Percentiles rank a stretch among this genome's conserved stretches.
Conservation (phyloP, 2,113 vertebrate genomes). For the Dascyllus trimaculatus region DNA sequence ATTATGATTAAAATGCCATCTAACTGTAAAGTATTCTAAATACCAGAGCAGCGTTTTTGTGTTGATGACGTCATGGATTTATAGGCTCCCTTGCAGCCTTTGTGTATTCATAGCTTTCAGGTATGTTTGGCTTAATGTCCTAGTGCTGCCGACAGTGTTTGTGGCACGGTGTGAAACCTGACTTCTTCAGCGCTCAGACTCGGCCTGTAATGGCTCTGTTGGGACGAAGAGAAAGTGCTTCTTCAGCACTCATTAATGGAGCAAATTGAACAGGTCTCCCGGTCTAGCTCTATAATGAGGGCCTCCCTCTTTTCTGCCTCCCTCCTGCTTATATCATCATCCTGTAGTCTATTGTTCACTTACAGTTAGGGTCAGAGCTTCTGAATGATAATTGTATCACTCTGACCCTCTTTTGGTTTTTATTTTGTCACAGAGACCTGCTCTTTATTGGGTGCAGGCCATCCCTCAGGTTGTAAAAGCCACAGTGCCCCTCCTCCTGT, state of each 20-base stretch:
- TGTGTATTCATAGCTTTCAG: conserved; percentile 73
- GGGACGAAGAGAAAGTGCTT: conserved; percentile 90
- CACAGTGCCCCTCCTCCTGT: conserved; percentile 53
- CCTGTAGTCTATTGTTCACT: conserved; percentile 77
- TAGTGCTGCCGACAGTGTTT: conserved; percentile 59
- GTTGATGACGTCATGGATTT: conserved; percentile 66
- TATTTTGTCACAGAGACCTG: conserved; percentile 82
- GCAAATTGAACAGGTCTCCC: conserved; percentile 94
- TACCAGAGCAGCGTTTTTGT: conserved; percentile 50
- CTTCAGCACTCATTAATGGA: conserved; percentile 93
- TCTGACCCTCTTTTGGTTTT: conserved; percentile 82
- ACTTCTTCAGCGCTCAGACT: conserved; percentile 61
- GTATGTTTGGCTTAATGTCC: conserved; percentile 72
- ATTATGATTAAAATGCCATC: conserved; percentile 48
- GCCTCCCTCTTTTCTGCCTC: conserved; percentile 39
- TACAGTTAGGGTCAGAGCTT: conserved; percentile 71
- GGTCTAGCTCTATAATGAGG: conserved; percentile 85
- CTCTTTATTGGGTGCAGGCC: conserved; percentile 78
- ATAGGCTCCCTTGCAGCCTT: conserved; percentile 50
- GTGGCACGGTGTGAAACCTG: conserved; percentile 49
- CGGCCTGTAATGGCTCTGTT: conserved; percentile 88
- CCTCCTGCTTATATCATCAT: conserved; percentile 35
- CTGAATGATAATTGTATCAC: conserved; percentile 81
- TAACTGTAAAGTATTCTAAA: conserved; percentile 46
- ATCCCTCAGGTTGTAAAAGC: conserved; percentile 82